Conservation (phyloP, 2,113 vertebrate genomes). For the Pluvianellus socialis region DNA sequence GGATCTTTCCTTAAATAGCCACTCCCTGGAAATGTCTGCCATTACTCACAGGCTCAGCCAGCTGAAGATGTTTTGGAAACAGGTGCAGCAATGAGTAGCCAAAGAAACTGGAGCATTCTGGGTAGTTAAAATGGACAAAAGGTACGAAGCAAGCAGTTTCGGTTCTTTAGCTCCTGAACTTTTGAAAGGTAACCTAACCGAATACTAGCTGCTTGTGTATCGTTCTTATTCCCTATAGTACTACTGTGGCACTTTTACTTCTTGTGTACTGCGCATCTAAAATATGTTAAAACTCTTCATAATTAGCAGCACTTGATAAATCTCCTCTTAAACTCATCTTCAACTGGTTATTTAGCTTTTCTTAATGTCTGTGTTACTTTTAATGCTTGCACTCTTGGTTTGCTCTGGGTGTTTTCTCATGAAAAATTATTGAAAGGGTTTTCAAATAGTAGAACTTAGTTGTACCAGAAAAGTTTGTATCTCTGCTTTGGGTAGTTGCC, state of each 20-base stretch:
- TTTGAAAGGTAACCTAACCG: not conserved
- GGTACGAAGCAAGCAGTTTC: not conserved
- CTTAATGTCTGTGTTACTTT: not conserved
- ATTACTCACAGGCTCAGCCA: conserved; percentile 32
- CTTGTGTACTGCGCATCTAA: not conserved
- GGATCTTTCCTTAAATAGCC: conserved; percentile 52
- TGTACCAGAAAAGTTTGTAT: not conserved
- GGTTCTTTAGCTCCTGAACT: not conserved
- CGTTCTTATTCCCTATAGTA: not conserved
- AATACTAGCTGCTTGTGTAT: not conserved
- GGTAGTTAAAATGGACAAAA: not conserved
- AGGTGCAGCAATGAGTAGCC: conserved; percentile 24
- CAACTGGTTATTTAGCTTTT: not conserved
- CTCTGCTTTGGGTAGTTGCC: not conserved
- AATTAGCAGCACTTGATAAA: not conserved
- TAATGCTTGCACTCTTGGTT: not conserved
- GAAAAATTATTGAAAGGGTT: not conserved
- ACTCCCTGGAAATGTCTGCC: conserved; percentile 38
- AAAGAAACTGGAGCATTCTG: not conserved
- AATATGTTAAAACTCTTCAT: not conserved
- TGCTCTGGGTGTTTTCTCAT: not conserved
- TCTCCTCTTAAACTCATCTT: not conserved
- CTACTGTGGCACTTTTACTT: not conserved
- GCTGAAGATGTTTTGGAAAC: conserved; percentile 44
- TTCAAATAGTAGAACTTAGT: not conserved